Conservation (phyloP, 2,888 invertebrate species). For the Pogonocherus hispidulus region DNA sequence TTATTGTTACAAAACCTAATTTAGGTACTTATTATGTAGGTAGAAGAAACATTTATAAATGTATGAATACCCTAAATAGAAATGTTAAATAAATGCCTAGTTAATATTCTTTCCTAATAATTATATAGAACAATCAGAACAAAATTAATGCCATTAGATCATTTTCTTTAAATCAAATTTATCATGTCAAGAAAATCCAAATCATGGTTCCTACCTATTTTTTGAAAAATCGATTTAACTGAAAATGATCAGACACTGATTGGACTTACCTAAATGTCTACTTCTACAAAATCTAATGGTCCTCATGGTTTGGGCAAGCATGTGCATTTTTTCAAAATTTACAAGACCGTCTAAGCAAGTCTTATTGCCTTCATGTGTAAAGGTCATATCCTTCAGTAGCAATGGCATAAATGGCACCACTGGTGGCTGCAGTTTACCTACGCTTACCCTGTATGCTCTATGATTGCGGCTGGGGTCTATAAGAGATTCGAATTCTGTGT, state of each 20-base stretch:
- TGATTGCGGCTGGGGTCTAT: conserved; percentile 88
- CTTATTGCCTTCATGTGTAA: conserved; percentile 89
- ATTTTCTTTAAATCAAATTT: too few relatives aligned
- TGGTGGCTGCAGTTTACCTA: conserved; percentile 83
- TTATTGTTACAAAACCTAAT: too few relatives aligned
- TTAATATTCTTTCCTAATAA: too few relatives aligned
- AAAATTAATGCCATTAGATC: too few relatives aligned
- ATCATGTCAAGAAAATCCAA: too few relatives aligned
- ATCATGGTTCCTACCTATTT: not conserved
- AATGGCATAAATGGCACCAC: conserved; percentile 88
- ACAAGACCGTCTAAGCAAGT: conserved; percentile 84
- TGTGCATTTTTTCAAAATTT: conserved; percentile 92
- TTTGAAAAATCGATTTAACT: too few relatives aligned
- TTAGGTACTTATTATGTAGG: too few relatives aligned
- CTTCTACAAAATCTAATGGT: conserved; percentile 83
- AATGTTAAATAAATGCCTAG: too few relatives aligned
- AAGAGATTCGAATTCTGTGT: conserved; percentile 83
- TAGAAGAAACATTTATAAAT: too few relatives aligned
- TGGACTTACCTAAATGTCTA: conserved; percentile 74
- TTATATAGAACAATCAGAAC: too few relatives aligned
- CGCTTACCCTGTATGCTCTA: conserved; percentile 76
- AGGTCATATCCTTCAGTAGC: conserved; percentile 84
- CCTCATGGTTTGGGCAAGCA: conserved; percentile 86
- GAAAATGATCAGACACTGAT: too few relatives aligned
- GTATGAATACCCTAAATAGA: too few relatives aligned